Percentiles rank a stretch among this genome's conserved stretches.
These are phyloP conservation scores for Cyphomyrmex costatus DNA, from an alignment of 1,140 invertebrate genomes.

Conservation along the genomic window DNA sequence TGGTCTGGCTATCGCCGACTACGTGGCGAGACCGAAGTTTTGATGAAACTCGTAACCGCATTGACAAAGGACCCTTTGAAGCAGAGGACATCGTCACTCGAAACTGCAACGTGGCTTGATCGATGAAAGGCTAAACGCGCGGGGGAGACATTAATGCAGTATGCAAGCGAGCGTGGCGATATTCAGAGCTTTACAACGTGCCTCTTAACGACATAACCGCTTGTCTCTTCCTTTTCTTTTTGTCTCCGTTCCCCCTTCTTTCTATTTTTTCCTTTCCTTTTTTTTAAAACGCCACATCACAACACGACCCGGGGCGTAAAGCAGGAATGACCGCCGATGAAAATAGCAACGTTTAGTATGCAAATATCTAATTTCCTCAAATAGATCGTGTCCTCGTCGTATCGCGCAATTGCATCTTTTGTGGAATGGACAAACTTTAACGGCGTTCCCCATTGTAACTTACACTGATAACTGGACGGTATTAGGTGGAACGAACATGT, in stretches of 20 bases:
- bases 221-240: not conserved
- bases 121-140: constrained; percentile 63
- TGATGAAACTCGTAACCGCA: constrained; percentile 68
- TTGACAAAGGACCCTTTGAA: constrained; percentile 56
- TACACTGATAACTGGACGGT: not conserved
- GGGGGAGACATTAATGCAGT: constrained; percentile 63
- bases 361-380: constrained; percentile 45
- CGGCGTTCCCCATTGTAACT: not conserved
- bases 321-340: constrained; percentile 34
- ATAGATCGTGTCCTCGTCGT: constrained; percentile 5
- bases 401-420: constrained; percentile 10
- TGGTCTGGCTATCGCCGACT: constrained; percentile 2
- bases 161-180: constrained; percentile 44
- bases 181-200: constrained; percentile 46
- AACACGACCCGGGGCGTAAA: not conserved
- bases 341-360: constrained; percentile 45
- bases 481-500: not conserved
- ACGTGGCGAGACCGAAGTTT: constrained; percentile 52
- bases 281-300: constrained; percentile 12
- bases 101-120: constrained; percentile 56
- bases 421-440: not conserved
- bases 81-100: constrained; percentile 8
- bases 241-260: not conserved
- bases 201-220: constrained; percentile 28
- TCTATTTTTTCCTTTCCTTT: not conserved